Percentiles rank a stretch among this genome's conserved stretches.
phyloP scores from a whole-genome alignment of 1,140 invertebrate species.

The Portunus trituberculatus region DNA sequence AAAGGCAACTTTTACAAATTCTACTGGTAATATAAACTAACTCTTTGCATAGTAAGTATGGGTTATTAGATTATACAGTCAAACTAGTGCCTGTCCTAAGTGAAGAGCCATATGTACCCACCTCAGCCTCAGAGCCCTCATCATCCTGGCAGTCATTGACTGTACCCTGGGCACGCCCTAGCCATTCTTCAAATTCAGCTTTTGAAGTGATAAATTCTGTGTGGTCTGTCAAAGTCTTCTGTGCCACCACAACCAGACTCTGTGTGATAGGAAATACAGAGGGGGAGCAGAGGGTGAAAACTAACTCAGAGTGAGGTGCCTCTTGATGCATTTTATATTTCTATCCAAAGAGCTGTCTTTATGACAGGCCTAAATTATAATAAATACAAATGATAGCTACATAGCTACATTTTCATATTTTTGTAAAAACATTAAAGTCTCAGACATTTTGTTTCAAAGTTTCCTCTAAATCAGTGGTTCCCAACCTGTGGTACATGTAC shows the following conservation, averaged over 20 bases:
- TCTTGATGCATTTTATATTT: background rate
- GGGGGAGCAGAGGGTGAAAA: background rate
- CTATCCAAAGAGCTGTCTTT: no score
- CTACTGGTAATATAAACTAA: no score
- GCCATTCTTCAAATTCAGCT: constrained; percentile 90
- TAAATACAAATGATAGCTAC: no score
- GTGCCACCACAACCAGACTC: constrained; percentile 88
- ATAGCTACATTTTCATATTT: no score
- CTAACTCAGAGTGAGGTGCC: background rate
- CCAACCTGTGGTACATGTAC: no score
- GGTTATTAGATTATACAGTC: background rate
- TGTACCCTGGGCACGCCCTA: constrained; percentile 87
- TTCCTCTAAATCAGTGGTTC: no score
- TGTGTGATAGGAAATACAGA: constrained; percentile 33
- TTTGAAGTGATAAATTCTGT: constrained; percentile 93
- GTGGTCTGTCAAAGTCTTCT: constrained; percentile 93
- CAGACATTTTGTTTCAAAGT: no score
- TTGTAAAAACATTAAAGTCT: no score
- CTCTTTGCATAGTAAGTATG: no score
- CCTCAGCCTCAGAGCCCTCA: constrained; percentile 87
- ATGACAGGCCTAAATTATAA: no score
- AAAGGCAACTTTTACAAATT: no score
- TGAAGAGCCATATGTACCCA: constrained; percentile 81
- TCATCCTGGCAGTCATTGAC: constrained; percentile 91
- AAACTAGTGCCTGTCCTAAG: background rate